Evolutionary conservation across 2,888 invertebrate species (phyloP), one percentile per base, ranked within the genome.

Genomic region (Cephus pulcher): DNA sequence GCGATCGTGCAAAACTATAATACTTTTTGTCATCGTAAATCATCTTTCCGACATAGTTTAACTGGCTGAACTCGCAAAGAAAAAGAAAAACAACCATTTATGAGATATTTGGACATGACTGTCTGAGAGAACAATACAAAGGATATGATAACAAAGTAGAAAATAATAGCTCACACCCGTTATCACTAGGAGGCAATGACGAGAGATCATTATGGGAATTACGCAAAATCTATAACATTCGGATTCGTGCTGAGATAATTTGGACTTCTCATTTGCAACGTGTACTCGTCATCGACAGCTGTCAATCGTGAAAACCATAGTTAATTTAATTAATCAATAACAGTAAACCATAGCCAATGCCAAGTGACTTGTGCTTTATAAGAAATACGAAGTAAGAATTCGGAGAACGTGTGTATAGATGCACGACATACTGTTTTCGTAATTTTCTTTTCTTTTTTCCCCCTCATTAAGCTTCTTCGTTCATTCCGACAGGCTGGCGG

Each of bases 31-130:
- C 56, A 56, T 56, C 56, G 56, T 9, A 6, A 56, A 56, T 23
- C 56, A 23, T 56, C 15, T 23, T 56, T 23, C 56, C 56, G 23
- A 23, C 23, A 56, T 23, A 56, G 9, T 56, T 56, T 56, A 56
- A 56, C 56, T 23, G 6, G 56, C 56, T 23, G 23, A 79, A 80
- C 73, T 75, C 77, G 76, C 35, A 37, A 80, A 1, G 37, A 37
- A 15, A 69, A 73, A 69, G 75, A 74, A 75, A 74, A 81, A 79
- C 75, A 69, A 68, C 75, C 77, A 34, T 76, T 74, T 78, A 75
- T 73, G 71, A 80, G 73, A 35, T 32, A 77, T 77, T 56, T 73
- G 40, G 68, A 69, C 32, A 56, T 69, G 12, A 35, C 56, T 56
- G 68, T 75, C 71, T n/a, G 15, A 12, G 15, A 12, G 69, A 68